These are phyloP conservation scores for Trissolcus brochymenae DNA, from an alignment of 2,888 invertebrate species.

Conservation along the genomic window DNA sequence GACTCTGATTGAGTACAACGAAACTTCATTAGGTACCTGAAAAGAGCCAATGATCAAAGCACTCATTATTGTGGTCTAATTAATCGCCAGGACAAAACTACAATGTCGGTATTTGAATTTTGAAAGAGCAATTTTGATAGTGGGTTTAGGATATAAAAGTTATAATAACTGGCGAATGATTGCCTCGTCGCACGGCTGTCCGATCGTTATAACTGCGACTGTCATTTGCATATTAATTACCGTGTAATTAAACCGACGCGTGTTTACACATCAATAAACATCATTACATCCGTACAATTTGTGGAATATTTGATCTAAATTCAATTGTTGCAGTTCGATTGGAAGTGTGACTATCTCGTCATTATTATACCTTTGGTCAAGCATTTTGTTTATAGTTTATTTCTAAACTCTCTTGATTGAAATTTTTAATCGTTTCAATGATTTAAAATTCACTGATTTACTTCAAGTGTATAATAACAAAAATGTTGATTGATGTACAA, in stretches of 20 bases:
- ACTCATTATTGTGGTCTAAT: slow-evolving; percentile 4
- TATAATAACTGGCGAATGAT: slow-evolving; percentile 18
- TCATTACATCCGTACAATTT: slow-evolving; percentile 21
- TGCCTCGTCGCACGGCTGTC: slow-evolving; percentile 13
- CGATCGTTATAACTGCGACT: slow-evolving; percentile 27
- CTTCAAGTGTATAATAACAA: too few relatives aligned
- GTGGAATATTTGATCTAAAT: slow-evolving; percentile 27
- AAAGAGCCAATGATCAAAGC: slow-evolving; percentile 6
- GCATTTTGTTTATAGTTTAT: not conserved
- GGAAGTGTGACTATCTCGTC: not conserved
- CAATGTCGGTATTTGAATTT: not conserved
- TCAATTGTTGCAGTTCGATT: slow-evolving; percentile 8
- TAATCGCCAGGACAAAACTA: slow-evolving; percentile 4
- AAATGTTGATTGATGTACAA: too few relatives aligned
- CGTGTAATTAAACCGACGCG: slow-evolving; percentile 25
- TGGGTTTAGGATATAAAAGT: not conserved
- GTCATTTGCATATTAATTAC: slow-evolving; percentile 45
- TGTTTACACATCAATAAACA: slow-evolving; percentile 41
- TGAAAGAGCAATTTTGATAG: too few relatives aligned
- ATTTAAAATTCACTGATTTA: too few relatives aligned
- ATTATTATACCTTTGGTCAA: not conserved
- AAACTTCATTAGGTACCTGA: too few relatives aligned
- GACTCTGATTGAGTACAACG: too few relatives aligned
- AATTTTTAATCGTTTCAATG: not conserved
- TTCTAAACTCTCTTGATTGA: not conserved